phyloP scores from a whole-genome alignment of 2,888 invertebrate species.

The Lithophane socia region DNA sequence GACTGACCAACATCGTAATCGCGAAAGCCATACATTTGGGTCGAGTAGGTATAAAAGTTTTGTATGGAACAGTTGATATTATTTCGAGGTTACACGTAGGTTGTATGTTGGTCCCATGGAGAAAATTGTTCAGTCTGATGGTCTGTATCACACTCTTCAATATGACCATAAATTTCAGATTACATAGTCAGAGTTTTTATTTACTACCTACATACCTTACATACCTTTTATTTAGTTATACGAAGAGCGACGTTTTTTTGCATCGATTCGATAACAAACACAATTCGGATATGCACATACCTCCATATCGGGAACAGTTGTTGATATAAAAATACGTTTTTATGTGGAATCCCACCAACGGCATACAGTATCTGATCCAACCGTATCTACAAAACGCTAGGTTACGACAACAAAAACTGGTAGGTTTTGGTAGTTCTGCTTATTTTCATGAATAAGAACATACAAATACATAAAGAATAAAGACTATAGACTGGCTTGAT shows the following conservation, averaged over 20 bases:
- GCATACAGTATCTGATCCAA: not conserved
- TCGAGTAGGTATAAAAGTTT: too few relatives aligned
- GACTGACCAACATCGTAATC: too few relatives aligned
- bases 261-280: not conserved
- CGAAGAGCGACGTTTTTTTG: conserved; percentile 2
- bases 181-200: not conserved
- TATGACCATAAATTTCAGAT: too few relatives aligned
- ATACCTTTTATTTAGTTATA: too few relatives aligned
- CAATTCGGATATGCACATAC: not conserved
- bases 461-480: too few relatives aligned
- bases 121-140: too few relatives aligned
- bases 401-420: not conserved
- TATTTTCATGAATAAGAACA: not conserved
- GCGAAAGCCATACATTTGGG: too few relatives aligned
- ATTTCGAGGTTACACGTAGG: too few relatives aligned
- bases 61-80: too few relatives aligned
- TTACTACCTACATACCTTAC: too few relatives aligned
- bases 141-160: too few relatives aligned
- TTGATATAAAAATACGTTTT: not conserved
- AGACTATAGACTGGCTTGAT: not conserved
- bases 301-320: not conserved
- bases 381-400: not conserved
- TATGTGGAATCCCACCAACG: not conserved
- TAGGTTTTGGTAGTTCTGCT: not conserved
- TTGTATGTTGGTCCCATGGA: too few relatives aligned